Base-by-base conservation (phyloP, 1,140 invertebrate genomes). In the Drosophila simulans region DNA sequence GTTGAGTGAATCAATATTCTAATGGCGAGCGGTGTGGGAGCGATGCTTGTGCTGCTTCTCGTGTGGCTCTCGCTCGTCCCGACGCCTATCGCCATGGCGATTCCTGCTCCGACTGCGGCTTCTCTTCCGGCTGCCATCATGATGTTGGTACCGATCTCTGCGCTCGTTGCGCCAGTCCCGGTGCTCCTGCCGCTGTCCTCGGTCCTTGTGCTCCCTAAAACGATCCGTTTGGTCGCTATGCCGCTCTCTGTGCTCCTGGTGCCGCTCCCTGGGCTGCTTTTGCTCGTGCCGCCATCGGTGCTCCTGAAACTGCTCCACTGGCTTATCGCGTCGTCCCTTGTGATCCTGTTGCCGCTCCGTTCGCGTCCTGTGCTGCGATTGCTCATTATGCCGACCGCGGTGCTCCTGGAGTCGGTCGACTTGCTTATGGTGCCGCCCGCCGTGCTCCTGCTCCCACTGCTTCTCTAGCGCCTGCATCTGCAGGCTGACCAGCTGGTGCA, bases 381-480 rank as follows among this genome's bases (percentile, higher is more conserved):
- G 31, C 31, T 31, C 31, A 31, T 3, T 3, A 2, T 31, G 7
- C 7, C 31, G 31, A 3, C 31, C 31, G 31, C 8, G 7, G 7
- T 31, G 31, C 31, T 31, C 7, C 31, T 31, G 31, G 5, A 27
- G 25, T 27, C 27, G 27, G 27, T 27, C 27, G 5, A 27, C 27
- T 27, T 27, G 27, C 27, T 27, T 5, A 27, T 5, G 5, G 2
- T 3, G 5, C 7, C n/a, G 25, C 0, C 5, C 22, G 46, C 43
- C n/a, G 2, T 15, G 12, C 35, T 49, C 42, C 12, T n/a, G 12
- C 7, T 42, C 13, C 20, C 42, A 43, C 34, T 82, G 80, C 20
- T 49, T 60, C n/a, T 51, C 27, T 52, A 77, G 46, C 7, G 90
- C 90, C 45, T 80, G 54, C 90, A 91, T 91, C 52, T 92, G 91